These are phyloP conservation scores for Aviceda cuculoides DNA, from an alignment of 2,797 vertebrate species.

Conservation along the genomic window DNA sequence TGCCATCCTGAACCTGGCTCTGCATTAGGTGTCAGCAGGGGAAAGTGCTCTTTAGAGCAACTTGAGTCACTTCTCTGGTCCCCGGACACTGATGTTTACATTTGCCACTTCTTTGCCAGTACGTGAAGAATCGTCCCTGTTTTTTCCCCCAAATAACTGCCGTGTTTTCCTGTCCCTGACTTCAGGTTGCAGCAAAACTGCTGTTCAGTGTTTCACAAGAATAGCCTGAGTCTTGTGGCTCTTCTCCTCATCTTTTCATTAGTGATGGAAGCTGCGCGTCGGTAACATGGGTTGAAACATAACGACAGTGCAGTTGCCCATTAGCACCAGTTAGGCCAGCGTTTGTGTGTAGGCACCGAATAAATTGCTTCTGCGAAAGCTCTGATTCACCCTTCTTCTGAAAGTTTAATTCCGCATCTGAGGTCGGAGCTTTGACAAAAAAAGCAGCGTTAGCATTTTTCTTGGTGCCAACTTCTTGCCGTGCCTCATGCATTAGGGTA, in stretches of 20 bases:
- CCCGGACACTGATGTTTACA: rapidly evolving
- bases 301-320: neutral
- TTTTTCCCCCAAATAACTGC: neutral
- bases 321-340: neutral
- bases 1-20: neutral
- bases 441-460: neutral
- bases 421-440: neutral
- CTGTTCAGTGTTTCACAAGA: neutral
- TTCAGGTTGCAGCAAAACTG: neutral
- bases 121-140: rapidly evolving
- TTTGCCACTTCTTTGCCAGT: neutral
- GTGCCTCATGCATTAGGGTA: rapidly evolving
- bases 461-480: neutral
- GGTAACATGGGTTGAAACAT: neutral
- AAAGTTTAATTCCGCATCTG: neutral
- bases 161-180: neutral
- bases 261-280: neutral
- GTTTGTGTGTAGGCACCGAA: neutral
- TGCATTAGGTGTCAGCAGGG: neutral
- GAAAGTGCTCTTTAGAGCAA: neutral
- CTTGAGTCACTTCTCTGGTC: rapidly evolving
- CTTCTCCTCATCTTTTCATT: neutral
- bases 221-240: neutral
- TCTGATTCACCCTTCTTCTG: neutral
- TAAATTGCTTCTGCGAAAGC: neutral